Base-by-base conservation (phyloP, 2,888 invertebrate genomes). In the Lucinisca nassula region DNA sequence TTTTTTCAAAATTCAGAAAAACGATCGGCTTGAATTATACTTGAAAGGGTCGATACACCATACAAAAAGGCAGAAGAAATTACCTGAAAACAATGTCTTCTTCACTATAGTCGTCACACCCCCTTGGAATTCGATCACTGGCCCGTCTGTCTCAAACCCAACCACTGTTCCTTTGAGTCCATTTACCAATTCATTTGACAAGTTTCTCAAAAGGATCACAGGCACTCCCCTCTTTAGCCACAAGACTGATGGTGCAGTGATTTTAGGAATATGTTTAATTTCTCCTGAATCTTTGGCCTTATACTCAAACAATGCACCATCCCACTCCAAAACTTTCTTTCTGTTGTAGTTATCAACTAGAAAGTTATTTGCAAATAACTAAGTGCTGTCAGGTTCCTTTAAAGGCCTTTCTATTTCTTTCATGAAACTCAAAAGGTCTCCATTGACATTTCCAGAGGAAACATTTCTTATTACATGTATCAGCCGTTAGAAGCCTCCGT, bases 291-390 rank as follows among this genome's bases (percentile, higher is more conserved):
- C 84, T 51, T 67, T 40, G n/a, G 84, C 45, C 37, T 79, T 77
- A 51, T 55, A 84, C 24, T 84, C 79, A 70, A 24, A 67, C 14
- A 84, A n/a, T 6, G 74, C 32, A 38, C 84, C 76, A 27, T 74
- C 24, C 0, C 49, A 30, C 30, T 55, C 45, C 37, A 84, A 27
- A 32, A 80, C 17, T 24, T 75, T 72, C 24, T 84, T 75, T 40
- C 84, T 75, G 72, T 80, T 84, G 72, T 76, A 84, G 14, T 45
- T 76, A 51, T 84, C 84, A 12, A 78, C 72, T n/a, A 84, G 27
- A 30, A 76, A 49, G 35, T 84, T 77, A 10, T 32, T 45, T 30
- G 76, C 40, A 58, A 84, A 79, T 12, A 84, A 51, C n/a, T 74
- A 35, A 10, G 38, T 45, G 0, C 58, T 77, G 12, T 73, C 78